A percentile compares a stretch with the other conserved stretches of the same genome.
These are phyloP conservation scores for Podarcis muralis DNA, from an alignment of 2,113 vertebrate species.

Conservation along the genomic window DNA sequence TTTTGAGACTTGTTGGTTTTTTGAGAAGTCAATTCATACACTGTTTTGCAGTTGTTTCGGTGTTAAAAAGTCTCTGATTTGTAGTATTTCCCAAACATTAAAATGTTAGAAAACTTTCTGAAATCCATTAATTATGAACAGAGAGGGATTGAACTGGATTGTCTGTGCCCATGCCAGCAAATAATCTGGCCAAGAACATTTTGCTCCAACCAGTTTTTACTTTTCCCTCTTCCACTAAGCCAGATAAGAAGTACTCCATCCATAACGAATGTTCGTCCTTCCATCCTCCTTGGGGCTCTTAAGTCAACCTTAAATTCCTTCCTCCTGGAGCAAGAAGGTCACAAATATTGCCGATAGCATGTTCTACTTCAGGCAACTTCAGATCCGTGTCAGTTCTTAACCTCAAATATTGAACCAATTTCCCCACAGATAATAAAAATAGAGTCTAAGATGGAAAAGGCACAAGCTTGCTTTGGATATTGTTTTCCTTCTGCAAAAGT, in stretches of 20 bases:
- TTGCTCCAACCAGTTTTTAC: background rate
- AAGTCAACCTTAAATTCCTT: background rate
- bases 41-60: background rate
- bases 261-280: background rate
- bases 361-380: background rate
- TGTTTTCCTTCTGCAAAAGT: background rate
- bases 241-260: slow-evolving; percentile 2
- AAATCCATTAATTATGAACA: background rate
- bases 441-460: background rate
- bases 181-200: background rate
- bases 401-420: background rate
- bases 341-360: background rate
- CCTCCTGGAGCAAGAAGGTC: background rate
- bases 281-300: rapidly evolving
- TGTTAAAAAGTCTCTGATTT: background rate
- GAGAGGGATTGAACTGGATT: slow-evolving; percentile 2
- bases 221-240: background rate
- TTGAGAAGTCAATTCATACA: background rate
- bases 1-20: slow-evolving; percentile 1
- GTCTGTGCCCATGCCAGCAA: background rate
- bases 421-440: background rate
- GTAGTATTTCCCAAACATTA: background rate
- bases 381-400: background rate
- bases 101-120: background rate
- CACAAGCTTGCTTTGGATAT: background rate